Evolutionary conservation across 2,113 vertebrate species (phyloP), one percentile per base, ranked within the genome.

Genomic region (Tiliqua scincoides): DNA sequence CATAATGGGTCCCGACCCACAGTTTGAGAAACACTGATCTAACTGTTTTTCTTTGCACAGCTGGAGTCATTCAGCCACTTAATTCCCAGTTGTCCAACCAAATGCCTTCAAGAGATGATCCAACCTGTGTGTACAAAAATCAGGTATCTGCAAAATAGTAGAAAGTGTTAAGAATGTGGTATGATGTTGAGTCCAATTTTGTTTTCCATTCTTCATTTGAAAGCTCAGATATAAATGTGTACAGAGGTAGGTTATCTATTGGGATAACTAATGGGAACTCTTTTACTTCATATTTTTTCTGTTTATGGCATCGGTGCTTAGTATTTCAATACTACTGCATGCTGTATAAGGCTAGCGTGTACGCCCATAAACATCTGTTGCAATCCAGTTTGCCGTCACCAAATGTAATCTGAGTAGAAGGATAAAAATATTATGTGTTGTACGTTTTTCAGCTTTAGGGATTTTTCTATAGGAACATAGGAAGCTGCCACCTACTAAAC

Each of bases 61-160:
- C 79, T 90, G 90, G 91, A 90, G 89, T 70, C 57, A 87, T 88
- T 63, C 93, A 93, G 67, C 95, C 95, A 59, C 89, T 97, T 30
- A 91, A 95, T 87, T 95, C 95, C 17, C 93, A 95, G 63, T 57
- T 96, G 80, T 87, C 95, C 87, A 97, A 97, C 90, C 96, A 97
- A 89, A 93, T 93, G 86, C 25, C 85, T 0, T 83, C 91, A 8
- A 92, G 91, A 82, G 67, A 15, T 32, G 89, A 86, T n/a, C 57
- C 71, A 23, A 43, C 48, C 15, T 87, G 82, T 35, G 1, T 85
- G 85, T 67, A 91, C 70, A 92, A 93, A 88, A 93, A 52, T 78
- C 94, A 93, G 95, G 94, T 96, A 94, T 85, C 8, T 76, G 54
- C 5, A n/a, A 71, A 87, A 72, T 37, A 65, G 2, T 8, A 65